Conservation (phyloP, 2,888 invertebrate species). For the Drosophila pullipes region DNA sequence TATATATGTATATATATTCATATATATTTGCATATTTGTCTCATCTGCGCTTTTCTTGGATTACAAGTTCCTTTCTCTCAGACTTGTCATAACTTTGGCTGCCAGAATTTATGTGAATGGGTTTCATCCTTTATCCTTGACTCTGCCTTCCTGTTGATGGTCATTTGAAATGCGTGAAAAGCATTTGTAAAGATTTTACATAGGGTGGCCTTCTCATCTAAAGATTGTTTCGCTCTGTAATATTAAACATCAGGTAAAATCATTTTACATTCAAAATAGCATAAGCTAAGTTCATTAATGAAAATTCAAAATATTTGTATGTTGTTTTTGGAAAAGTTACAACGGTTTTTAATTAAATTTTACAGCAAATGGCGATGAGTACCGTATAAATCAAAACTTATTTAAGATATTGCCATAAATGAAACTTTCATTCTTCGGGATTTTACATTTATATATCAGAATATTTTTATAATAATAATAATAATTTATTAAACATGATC, state of each 20-base stretch:
- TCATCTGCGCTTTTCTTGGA: conserved; percentile 38
- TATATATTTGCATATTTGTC: conserved; percentile 7
- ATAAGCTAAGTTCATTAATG: conserved; percentile 15
- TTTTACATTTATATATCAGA: too few relatives aligned
- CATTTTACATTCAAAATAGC: not conserved
- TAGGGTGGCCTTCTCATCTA: conserved; percentile 7
- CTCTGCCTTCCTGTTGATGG: conserved; percentile 38
- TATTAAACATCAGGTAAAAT: conserved; percentile 32
- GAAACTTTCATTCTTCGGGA: not conserved
- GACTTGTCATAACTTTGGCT: conserved; percentile 65
- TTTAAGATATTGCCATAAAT: not conserved
- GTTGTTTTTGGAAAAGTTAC: not conserved
- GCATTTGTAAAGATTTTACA: conserved; percentile 12
- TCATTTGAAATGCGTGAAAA: conserved; percentile 54
- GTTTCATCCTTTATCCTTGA: conserved; percentile 31
- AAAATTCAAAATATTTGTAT: not conserved
- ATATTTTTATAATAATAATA: too few relatives aligned
- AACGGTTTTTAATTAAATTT: conserved; percentile 15
- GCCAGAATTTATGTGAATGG: conserved; percentile 51
- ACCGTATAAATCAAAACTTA: not conserved
- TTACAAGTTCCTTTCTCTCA: conserved; percentile 49
- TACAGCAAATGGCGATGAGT: not conserved
- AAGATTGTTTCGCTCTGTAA: not conserved
- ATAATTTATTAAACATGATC: not conserved
- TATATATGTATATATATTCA: not conserved